phyloP scores from a whole-genome alignment of 2,888 invertebrate species.

The Drosophila mettleri region DNA sequence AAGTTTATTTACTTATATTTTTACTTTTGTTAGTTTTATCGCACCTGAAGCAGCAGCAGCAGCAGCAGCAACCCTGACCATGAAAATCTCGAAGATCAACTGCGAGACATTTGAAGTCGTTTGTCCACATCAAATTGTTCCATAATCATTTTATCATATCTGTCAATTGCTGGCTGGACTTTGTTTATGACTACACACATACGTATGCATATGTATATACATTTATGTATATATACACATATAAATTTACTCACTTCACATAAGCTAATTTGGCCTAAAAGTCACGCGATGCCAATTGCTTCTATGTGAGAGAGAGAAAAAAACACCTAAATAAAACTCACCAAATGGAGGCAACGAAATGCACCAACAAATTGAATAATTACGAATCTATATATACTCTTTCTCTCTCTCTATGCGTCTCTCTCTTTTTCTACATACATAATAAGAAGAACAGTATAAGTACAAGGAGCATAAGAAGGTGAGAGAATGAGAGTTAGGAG shows the following conservation, averaged over 20 bases:
- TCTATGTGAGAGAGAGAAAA: neutral
- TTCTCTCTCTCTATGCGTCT: too few species aligned
- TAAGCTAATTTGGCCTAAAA: constrained; percentile 18
- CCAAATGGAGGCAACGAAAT: neutral
- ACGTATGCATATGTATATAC: neutral
- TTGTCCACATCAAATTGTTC: constrained; percentile 21
- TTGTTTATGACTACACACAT: constrained; percentile 14
- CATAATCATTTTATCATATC: constrained; percentile 1
- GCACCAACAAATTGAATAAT: neutral
- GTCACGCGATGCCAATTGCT: constrained; percentile 31
- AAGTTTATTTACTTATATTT: neutral
- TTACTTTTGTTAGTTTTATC: constrained; percentile 1
- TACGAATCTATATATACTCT: neutral
- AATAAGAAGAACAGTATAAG: too few species aligned
- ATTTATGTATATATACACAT: neutral
- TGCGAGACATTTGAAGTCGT: constrained; percentile 10
- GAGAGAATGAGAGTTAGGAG: too few species aligned
- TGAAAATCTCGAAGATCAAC: constrained; percentile 46
- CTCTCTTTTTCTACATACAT: too few species aligned
- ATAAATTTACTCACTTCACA: constrained; percentile 1
- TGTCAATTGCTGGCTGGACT: constrained; percentile 27
- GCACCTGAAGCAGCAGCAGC: constrained; percentile 26
- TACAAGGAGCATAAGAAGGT: too few species aligned
- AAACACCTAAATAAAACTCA: neutral
- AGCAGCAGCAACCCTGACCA: constrained; percentile 63